Percentiles rank a stretch among this genome's conserved stretches.
Conservation (phyloP, 2,888 invertebrate genomes). For the Drosophila greeni region DNA sequence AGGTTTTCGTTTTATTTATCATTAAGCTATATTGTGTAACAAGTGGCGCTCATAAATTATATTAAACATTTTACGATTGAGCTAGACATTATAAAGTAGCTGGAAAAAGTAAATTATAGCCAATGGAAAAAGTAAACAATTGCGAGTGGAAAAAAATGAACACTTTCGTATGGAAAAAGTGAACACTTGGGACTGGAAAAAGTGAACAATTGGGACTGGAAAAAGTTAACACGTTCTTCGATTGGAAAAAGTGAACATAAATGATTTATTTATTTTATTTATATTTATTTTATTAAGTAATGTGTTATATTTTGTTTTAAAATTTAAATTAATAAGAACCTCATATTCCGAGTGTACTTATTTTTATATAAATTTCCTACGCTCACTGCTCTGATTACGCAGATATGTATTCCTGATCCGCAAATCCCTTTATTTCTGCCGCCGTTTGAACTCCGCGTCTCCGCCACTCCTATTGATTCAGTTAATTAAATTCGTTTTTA, state of each 20-base stretch:
- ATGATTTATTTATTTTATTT: no score
- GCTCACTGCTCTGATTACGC: conserved; percentile 48
- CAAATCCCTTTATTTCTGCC: conserved; percentile 15
- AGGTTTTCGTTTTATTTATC: neutral
- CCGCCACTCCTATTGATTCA: conserved; percentile 53
- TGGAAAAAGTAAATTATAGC: neutral
- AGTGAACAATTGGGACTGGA: neutral
- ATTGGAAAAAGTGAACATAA: no score
- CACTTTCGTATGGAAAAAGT: neutral
- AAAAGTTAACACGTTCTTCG: no score
- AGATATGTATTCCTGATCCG: conserved; percentile 43
- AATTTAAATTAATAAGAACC: neutral
- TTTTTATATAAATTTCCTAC: neutral
- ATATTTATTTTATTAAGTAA: no score
- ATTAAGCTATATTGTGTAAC: neutral
- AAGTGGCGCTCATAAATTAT: neutral
- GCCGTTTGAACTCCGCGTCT: conserved; percentile 40
- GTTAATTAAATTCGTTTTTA: conserved; percentile 62
- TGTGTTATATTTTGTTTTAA: neutral
- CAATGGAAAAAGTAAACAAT: neutral
- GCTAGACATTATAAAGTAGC: neutral
- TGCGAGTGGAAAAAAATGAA: no score
- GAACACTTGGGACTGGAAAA: neutral
- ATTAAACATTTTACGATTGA: neutral
- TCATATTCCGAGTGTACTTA: neutral